phyloP scores from a whole-genome alignment of 2,113 vertebrate genomes.

The Lethenteron camtschaticum region DNA sequence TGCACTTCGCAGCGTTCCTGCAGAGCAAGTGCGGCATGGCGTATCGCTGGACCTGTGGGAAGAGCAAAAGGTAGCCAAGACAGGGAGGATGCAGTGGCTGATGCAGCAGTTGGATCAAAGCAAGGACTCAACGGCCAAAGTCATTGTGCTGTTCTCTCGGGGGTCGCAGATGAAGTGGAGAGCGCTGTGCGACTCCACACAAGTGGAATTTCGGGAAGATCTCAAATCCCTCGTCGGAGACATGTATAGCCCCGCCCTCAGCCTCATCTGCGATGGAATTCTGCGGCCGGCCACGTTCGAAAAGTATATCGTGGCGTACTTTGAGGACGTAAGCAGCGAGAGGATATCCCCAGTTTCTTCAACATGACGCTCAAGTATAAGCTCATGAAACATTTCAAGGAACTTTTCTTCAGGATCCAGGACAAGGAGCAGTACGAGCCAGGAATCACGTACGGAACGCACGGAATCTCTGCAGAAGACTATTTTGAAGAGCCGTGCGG shows the following conservation, averaged over 20 bases:
- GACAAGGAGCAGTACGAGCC: conserved; percentile 65
- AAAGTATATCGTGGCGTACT: conserved; percentile 72
- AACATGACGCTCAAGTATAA: conserved; percentile 41
- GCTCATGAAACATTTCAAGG: conserved; percentile 69
- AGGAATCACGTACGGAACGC: conserved; percentile 33
- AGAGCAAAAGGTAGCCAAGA: conserved; percentile 32
- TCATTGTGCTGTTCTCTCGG: conserved; percentile 59
- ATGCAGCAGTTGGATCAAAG: conserved; percentile 47
- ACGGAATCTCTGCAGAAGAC: conserved; percentile 34
- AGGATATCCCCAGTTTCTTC: conserved; percentile 56
- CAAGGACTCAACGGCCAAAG: conserved; percentile 34
- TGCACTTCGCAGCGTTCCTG: conserved; percentile 65
- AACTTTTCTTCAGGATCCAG: conserved; percentile 64
- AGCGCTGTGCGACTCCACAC: conserved; percentile 27
- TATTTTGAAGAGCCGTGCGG: conserved; percentile 39
- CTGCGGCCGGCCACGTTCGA: conserved; percentile 45
- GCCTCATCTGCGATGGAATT: conserved; percentile 60
- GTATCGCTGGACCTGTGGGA: conserved; percentile 57
- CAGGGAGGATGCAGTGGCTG: conserved; percentile 54
- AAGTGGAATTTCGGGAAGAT: conserved; percentile 30
- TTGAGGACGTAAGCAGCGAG: conserved; percentile 38
- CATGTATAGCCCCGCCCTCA: conserved; percentile 57
- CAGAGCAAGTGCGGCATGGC: conserved; percentile 47
- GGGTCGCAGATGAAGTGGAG: conserved; percentile 74
- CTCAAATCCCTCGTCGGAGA: conserved; percentile 33